Conservation (phyloP, 2,888 invertebrate genomes). For the Desoria tigrina region DNA sequence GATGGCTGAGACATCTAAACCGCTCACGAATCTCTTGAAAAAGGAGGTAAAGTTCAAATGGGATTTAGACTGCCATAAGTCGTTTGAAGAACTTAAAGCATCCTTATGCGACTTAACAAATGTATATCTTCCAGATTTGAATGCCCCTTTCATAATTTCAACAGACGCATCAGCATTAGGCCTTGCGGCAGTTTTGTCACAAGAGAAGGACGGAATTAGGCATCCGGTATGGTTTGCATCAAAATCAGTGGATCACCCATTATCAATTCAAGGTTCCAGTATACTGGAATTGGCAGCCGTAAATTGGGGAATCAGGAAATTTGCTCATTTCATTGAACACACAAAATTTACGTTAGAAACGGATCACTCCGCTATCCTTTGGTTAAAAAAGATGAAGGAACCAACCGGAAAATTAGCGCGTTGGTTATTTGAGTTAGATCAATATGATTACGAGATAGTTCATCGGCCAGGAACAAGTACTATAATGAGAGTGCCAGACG, state of each 20-base stretch:
- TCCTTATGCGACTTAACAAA: constrained; percentile 38
- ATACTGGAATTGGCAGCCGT: constrained; percentile 23
- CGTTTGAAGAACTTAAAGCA: constrained; percentile 25
- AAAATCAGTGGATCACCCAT: constrained; percentile 1
- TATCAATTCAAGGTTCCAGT: constrained; percentile 6
- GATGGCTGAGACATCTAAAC: constrained; percentile 26
- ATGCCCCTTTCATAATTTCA: constrained; percentile 9
- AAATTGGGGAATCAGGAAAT: constrained; percentile 39
- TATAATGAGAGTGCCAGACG: constrained; percentile 57
- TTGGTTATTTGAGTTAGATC: constrained; percentile 58
- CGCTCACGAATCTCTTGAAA: constrained; percentile 27
- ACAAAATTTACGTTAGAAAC: constrained; percentile 55
- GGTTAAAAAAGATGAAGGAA: constrained; percentile 57
- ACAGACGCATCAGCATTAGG: not conserved
- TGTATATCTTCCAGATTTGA: constrained; percentile 37
- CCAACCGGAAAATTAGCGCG: constrained; percentile 57
- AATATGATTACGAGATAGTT: constrained; percentile 56
- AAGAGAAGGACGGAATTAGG: constrained; percentile 12
- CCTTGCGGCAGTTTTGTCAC: constrained; percentile 5
- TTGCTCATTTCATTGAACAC: constrained; percentile 57
- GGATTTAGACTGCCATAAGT: constrained; percentile 17
- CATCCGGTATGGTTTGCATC: constrained; percentile 17
- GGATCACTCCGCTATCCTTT: constrained; percentile 60
- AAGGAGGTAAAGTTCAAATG: constrained; percentile 34
- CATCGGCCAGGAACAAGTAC: constrained; percentile 56